Base-by-base conservation (phyloP, 23 tunicate species). In the Ascidia mentula region DNA sequence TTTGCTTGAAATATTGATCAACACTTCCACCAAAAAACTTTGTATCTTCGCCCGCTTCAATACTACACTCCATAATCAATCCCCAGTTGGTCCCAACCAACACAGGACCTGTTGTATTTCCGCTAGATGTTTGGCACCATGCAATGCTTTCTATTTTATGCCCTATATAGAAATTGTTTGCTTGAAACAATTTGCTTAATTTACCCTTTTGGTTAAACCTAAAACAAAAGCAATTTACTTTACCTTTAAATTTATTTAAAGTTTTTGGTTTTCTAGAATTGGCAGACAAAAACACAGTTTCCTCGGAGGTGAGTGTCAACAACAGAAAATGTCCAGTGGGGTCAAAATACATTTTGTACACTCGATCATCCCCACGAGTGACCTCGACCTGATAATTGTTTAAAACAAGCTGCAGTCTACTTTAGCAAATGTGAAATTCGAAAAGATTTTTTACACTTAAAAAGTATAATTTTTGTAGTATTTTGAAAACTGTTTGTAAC, bases 61-160 rank as follows among this genome's bases (percentile, higher is more conserved):
- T 80, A 60, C 78, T 82, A 45, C 92, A 82, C 59, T 92, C 97
- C 89, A 92, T 92, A 32, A 92, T 92, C 71, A 79, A 40, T 28
- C 97, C 97, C 59, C 92, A 38, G 40, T 78, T 92, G 7, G 92
- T 87, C n/a, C 97, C 97, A 0, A 92, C 83, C 46, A 92, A 79
- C 28, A 92, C 80, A 12, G 92, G 81, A 34, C 97, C 97, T 32
- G 97, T 92, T 13, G 89, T 76, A 42, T 78, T 82, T 0, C 86
- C 80, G 46, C 72, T 79, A 6, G 86, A 88, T 37, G 75, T 83
- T 37, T 84, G 73, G 69, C 82, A 88, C 97, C 97, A 92, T 38
- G 85, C 92, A 36, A 92, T 84, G 76, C 97, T 92, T 74, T 92
- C 97, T 59, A 92, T 79, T 75, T 75, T 82, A 69, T 92, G 97